Evolutionary conservation across 2,113 vertebrate genomes (phyloP).

Genomic region (Cottus gobio): DNA sequence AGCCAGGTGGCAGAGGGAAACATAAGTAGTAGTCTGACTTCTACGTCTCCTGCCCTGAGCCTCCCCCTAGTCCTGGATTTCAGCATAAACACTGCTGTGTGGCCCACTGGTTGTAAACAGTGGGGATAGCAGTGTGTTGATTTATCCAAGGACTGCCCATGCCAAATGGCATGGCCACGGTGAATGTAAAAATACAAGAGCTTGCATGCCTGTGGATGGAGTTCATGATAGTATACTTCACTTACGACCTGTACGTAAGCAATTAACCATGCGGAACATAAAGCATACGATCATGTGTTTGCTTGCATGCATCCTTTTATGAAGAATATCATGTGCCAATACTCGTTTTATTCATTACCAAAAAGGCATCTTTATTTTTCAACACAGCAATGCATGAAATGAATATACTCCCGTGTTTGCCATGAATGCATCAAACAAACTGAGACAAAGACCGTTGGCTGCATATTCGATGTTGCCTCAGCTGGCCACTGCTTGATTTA

Average conservation of each 20-base stretch:
- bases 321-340: background rate
- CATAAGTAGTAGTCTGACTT: background rate
- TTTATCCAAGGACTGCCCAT: background rate
- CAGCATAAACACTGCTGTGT: slow-evolving; percentile 36
- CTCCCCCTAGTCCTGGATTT: slow-evolving; percentile 36
- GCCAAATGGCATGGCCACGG: background rate
- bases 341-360: background rate
- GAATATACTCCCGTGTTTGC: background rate
- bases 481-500: slow-evolving; percentile 25
- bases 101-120: slow-evolving; percentile 27
- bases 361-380: background rate
- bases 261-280: background rate
- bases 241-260: background rate
- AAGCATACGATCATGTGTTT: background rate
- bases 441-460: background rate
- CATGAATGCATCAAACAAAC: background rate
- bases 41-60: slow-evolving; percentile 2
- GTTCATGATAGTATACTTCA: background rate
- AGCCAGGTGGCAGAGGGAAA: slow-evolving; percentile 2
- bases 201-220: background rate
- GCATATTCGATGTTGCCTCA: background rate
- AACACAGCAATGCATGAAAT: background rate
- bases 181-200: background rate
- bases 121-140: background rate
- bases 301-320: background rate